phyloP scores from a whole-genome alignment of 2,797 vertebrate species.

The Pseudochromis fuscus region DNA sequence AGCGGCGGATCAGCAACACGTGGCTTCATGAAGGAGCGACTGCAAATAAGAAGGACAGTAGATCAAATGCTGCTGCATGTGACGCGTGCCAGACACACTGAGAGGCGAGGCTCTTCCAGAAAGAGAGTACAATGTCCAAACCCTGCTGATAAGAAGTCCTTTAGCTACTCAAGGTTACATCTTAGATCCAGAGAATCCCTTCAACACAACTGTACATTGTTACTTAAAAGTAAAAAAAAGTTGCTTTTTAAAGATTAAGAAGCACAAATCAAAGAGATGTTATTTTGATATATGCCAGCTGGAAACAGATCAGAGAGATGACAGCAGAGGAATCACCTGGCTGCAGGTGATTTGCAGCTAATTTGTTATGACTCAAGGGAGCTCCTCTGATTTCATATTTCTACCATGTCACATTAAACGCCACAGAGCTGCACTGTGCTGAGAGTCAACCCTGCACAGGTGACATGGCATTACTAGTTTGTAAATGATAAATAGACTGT shows the following conservation, averaged over 20 bases:
- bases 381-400: neutral
- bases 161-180: conserved; percentile 68
- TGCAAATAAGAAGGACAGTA: conserved; percentile 39
- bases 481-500: conserved; percentile 32
- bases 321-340: neutral
- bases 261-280: neutral
- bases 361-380: neutral
- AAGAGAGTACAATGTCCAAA: conserved; percentile 80
- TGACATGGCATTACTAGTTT: conserved; percentile 27
- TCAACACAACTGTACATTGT: neutral
- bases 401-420: neutral
- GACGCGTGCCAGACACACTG: conserved; percentile 41
- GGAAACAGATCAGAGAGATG: neutral
- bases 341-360: neutral
- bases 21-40: conserved; percentile 45
- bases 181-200: conserved; percentile 19
- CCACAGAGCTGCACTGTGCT: neutral
- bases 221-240: too few species aligned
- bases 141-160: conserved; percentile 76
- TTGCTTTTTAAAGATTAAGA: neutral
- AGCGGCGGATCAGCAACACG: conserved; percentile 46
- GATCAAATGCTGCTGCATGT: conserved; percentile 45
- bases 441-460: neutral
- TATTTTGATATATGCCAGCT: neutral
- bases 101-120: conserved; percentile 58